A percentile compares a stretch with the other conserved stretches of the same genome.
Conservation (phyloP, 1,140 invertebrate genomes). For the Neuroterus valhalla region DNA sequence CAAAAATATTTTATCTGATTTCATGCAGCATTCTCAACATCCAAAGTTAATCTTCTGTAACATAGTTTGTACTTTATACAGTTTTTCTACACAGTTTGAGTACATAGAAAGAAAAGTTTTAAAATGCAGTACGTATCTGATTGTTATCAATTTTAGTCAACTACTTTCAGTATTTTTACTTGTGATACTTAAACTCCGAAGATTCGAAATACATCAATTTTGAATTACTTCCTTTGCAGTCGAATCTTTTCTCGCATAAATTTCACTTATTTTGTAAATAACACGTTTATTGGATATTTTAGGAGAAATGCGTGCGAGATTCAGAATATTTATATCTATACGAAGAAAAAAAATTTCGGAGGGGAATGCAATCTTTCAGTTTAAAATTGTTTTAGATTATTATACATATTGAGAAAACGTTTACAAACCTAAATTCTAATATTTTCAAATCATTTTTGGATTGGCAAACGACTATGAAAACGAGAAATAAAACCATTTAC, state of each 20-base stretch:
- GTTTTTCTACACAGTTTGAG: no score
- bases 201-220: no score
- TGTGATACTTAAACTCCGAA: no score
- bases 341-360: no score
- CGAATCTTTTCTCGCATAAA: neutral
- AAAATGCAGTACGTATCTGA: no score
- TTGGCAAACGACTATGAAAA: neutral
- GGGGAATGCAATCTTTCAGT: neutral
- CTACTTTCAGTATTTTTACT: no score
- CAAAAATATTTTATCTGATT: no score
- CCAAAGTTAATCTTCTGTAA: no score
- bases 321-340: neutral
- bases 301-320: neutral
- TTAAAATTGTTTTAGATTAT: neutral
- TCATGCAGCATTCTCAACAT: no score
- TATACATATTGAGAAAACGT: neutral
- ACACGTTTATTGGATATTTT: constrained; percentile 15
- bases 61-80: no score
- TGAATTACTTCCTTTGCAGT: neutral
- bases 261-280: constrained; percentile 15
- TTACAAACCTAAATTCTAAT: neutral
- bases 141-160: no score
- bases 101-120: no score
- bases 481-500: neutral
- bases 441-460: neutral